Conservation (phyloP, 2,113 vertebrate species). For the Heterotis niloticus region DNA sequence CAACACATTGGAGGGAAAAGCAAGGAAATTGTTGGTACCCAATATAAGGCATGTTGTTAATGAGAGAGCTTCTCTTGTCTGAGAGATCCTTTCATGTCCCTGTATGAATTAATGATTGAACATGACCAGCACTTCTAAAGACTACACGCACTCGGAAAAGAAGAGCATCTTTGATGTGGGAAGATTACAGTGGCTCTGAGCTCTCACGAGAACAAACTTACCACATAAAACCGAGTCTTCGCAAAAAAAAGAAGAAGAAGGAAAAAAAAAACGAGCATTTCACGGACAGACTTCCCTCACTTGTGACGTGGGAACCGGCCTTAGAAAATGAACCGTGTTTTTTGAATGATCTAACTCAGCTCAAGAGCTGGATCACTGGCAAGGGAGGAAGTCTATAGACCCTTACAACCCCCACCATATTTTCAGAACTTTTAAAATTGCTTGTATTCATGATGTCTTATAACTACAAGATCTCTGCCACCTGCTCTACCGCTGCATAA, state of each 20-base stretch:
- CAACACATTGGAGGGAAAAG: slow-evolving; percentile 29
- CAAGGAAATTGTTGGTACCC: slow-evolving; percentile 10
- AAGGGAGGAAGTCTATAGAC: slow-evolving; percentile 40
- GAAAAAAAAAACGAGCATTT: slow-evolving; percentile 44
- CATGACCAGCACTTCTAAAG: slow-evolving; percentile 57
- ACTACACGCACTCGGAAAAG: slow-evolving; percentile 49
- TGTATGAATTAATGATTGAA: slow-evolving; percentile 54
- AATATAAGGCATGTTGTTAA: slow-evolving; percentile 42
- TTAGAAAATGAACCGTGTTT: slow-evolving; percentile 16
- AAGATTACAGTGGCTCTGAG: slow-evolving; percentile 54
- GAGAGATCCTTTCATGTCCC: slow-evolving; percentile 47
- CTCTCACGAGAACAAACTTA: slow-evolving; percentile 50
- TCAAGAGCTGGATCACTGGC: slow-evolving; percentile 21
- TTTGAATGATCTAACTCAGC: slow-evolving; percentile 32
- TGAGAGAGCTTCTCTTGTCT: slow-evolving; percentile 45
- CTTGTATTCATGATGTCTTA: slow-evolving; percentile 62
- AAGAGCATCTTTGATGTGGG: slow-evolving; percentile 59
- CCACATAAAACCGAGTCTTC: slow-evolving; percentile 52
- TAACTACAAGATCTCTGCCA: slow-evolving; percentile 55
- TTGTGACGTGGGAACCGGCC: slow-evolving; percentile 14
- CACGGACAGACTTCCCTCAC: slow-evolving; percentile 41
- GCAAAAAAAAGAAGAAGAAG: too few species aligned
- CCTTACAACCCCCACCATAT: slow-evolving; percentile 50
- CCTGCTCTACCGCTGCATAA: slow-evolving; percentile 46
- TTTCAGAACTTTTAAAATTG: slow-evolving; percentile 52